Evolutionary conservation across 2,888 invertebrate species (phyloP).

Genomic region (Nipponacmea schrenckii): DNA sequence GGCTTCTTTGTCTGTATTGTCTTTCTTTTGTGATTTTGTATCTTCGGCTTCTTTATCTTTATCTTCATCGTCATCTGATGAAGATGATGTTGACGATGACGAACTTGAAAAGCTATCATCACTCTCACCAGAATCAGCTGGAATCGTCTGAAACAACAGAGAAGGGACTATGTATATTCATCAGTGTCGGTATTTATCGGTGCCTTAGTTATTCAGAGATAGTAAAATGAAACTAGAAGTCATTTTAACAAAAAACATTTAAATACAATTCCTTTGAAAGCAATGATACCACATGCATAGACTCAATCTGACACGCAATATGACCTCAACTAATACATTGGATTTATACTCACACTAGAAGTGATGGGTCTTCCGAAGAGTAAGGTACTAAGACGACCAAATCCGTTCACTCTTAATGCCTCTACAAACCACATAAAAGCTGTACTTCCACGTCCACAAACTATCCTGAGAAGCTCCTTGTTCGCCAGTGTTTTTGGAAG

Average conservation of each 20-base stretch:
- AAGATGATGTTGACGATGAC: too few relatives aligned
- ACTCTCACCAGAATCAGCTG: too few relatives aligned
- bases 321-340: neutral
- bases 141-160: too few relatives aligned
- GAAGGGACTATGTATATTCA: too few relatives aligned
- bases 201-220: too few relatives aligned
- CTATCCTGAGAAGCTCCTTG: neutral
- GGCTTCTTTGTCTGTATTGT: neutral
- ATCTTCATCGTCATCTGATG: neutral
- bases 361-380: neutral
- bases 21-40: neutral
- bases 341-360: neutral
- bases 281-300: too few relatives aligned
- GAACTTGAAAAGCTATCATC: too few relatives aligned
- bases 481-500: neutral
- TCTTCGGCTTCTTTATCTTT: neutral
- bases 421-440: constrained; percentile 5
- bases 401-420: neutral
- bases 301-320: too few relatives aligned
- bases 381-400: neutral
- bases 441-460: neutral
- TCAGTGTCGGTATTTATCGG: too few relatives aligned
- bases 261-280: too few relatives aligned
- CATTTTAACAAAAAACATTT: too few relatives aligned
- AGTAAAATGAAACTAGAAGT: too few relatives aligned